Conservation (phyloP, 2,797 vertebrate species). For the Agapornis canus region DNA sequence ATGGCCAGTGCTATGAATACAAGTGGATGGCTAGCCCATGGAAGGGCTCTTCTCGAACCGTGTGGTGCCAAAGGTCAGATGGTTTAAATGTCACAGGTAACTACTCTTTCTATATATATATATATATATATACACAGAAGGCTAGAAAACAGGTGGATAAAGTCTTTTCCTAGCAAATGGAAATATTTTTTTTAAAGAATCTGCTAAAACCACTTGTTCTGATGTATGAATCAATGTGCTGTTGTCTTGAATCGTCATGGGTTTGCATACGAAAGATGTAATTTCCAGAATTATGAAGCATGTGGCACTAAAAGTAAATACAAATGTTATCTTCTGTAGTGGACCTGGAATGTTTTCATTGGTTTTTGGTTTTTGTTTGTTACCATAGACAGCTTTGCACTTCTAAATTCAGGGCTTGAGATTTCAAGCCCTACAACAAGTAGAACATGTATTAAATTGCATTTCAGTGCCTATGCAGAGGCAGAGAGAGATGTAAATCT, state of each 20-base stretch:
- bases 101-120: neutral
- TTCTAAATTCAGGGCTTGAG: neutral
- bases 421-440: neutral
- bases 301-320: neutral
- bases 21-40: slow-evolving; percentile 89
- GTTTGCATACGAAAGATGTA: neutral
- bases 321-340: neutral
- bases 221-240: neutral
- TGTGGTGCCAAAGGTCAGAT: slow-evolving; percentile 96
- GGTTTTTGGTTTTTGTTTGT: neutral
- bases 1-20: slow-evolving; percentile 92
- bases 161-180: neutral
- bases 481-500: neutral
- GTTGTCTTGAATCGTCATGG: neutral
- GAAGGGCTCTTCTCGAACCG: slow-evolving; percentile 84
- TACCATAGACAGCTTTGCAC: neutral
- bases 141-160: neutral
- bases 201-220: neutral
- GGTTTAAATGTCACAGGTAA: slow-evolving; percentile 95
- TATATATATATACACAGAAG: neutral
- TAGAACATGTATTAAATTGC: neutral
- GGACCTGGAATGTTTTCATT: neutral
- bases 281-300: neutral
- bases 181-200: neutral
- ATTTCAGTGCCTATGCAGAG: neutral